Base-by-base conservation (phyloP, 2,113 vertebrate species). In the Chaenogobius annularis region DNA sequence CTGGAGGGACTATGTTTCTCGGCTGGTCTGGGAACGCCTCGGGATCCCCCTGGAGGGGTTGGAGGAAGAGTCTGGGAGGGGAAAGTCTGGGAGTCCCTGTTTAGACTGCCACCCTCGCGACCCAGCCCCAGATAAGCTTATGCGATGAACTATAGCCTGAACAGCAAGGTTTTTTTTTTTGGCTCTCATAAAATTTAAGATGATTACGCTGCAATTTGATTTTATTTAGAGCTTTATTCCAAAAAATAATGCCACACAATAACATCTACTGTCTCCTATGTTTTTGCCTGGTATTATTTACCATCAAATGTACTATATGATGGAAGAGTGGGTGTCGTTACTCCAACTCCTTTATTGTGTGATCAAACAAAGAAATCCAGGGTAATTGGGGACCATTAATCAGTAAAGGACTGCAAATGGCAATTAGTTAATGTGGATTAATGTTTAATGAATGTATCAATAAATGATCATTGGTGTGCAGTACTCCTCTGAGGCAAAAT, bases 381-480 rank as follows among this genome's bases (percentile, higher is more conserved):
- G 54, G 70, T 73, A 23, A 80, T 83, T 77, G 77, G 52, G 37
- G 48, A 55, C 73, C 79, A 85, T 87, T 77, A 86, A 87, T 87
- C 79, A 86, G 80, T 88, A 69, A 86, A 69, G 47, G 23, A 47
- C 47, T 61, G 59, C 74, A 89, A 88, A 85, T 73, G 75, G 73
- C 75, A 85, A 79, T 83, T 75, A 73, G 82, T 85, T 82, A 78
- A 72, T 81, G 83, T 46, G 79, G 67, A 82, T 83, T 35, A 83
- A 88, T 87, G 77, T 86, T 87, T 86, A 82, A 85, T 83, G 77
- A 79, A 66, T 35, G 66, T 81, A 87, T 90, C 82, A 87, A 83
- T 90, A 85, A 85, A 83, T 82, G 76, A 85, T 77, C 66, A 84
- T 89, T 75, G 76, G 59, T 20, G 68, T 22, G 19, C 72, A 84